These are phyloP conservation scores for Hylaeus volcanicus DNA, from an alignment of 1,140 invertebrate genomes.

Conservation along the genomic window DNA sequence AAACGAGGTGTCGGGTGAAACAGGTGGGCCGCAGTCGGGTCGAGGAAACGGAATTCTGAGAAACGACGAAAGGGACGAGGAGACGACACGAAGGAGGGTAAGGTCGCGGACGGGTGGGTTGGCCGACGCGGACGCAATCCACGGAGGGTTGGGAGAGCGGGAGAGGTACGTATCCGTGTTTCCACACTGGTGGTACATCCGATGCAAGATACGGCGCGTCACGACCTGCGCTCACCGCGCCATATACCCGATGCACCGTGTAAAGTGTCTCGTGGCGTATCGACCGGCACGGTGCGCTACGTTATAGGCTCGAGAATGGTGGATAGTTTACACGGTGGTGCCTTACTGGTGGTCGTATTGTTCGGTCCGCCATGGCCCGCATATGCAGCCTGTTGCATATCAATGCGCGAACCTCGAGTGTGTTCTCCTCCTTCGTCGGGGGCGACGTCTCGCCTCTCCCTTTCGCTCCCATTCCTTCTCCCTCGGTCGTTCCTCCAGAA, in stretches of 20 bases:
- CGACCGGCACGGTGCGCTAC: slow-evolving; percentile 54
- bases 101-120: slow-evolving; percentile 25
- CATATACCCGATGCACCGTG: slow-evolving; percentile 72
- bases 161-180: slow-evolving; percentile 76
- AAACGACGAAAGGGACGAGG: neutral
- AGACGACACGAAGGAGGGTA: slow-evolving; percentile 3
- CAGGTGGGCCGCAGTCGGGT: slow-evolving; percentile 12
- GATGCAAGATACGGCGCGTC: slow-evolving; percentile 79
- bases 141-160: slow-evolving; percentile 12
- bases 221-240: slow-evolving; percentile 73
- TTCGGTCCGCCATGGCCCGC: slow-evolving; percentile 62
- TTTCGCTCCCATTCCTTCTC: neutral
- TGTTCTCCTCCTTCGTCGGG: slow-evolving; percentile 30
- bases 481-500: neutral
- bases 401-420: slow-evolving; percentile 61
- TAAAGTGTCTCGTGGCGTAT: slow-evolving; percentile 65
- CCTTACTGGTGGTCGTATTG: slow-evolving; percentile 73
- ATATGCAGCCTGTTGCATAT: slow-evolving; percentile 68
- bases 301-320: slow-evolving; percentile 58
- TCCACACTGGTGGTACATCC: slow-evolving; percentile 78
- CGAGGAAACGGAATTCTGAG: neutral
- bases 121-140: slow-evolving; percentile 3
- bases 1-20: neutral
- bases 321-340: slow-evolving; percentile 74
- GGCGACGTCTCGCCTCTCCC: neutral